These are phyloP conservation scores for Chrysochloris asiatica DNA, from an alignment of 2,113 vertebrate species.

Conservation along the genomic window DNA sequence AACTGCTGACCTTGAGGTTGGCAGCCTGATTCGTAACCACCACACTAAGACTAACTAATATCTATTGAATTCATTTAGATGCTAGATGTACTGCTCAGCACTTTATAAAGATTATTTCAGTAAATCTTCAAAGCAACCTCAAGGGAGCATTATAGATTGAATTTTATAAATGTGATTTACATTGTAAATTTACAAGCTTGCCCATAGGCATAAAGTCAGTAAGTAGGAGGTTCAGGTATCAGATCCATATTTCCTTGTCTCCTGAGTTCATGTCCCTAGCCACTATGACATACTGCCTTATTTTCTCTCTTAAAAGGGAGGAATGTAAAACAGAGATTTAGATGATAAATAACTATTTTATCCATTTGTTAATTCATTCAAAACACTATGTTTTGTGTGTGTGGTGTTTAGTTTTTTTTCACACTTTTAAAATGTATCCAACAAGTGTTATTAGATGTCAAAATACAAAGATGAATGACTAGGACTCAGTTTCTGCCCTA, in stretches of 20 bases:
- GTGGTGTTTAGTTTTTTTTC: background rate
- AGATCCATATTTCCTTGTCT: background rate
- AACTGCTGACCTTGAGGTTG: too few species aligned
- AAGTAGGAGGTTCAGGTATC: background rate
- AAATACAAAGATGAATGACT: slow-evolving; percentile 25
- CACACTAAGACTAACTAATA: too few species aligned
- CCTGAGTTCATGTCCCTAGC: background rate
- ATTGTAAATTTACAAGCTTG: background rate
- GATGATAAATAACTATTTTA: background rate
- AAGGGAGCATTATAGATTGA: background rate
- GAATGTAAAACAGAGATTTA: background rate
- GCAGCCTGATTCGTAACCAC: too few species aligned
- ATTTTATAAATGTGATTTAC: background rate
- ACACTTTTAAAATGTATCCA: background rate
- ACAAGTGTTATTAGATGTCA: background rate
- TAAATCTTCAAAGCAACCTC: slow-evolving; percentile 45
- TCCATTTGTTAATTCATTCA: background rate
- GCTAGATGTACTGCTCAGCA: slow-evolving; percentile 16
- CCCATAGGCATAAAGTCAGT: background rate
- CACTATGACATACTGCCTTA: background rate
- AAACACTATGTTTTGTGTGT: background rate
- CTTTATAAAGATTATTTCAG: slow-evolving; percentile 47
- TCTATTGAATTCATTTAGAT: background rate
- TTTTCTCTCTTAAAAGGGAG: background rate
- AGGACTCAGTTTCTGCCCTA: background rate